A percentile compares a stretch with the other conserved stretches of the same genome.
Conservation (phyloP, 2,797 vertebrate species). For the Rallus crepitans region DNA sequence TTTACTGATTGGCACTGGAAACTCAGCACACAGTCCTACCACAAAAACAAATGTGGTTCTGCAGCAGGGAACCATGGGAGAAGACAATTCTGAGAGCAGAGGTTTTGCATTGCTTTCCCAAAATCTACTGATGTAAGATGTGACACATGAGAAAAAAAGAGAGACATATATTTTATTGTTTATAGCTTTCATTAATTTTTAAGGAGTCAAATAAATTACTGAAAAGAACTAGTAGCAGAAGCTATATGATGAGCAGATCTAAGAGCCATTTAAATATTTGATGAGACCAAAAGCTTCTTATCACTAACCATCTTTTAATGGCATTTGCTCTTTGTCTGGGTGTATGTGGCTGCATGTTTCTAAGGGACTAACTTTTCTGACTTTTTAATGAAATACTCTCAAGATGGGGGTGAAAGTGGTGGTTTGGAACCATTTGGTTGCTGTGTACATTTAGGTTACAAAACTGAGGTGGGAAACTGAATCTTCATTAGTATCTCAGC, state of each 20-base stretch:
- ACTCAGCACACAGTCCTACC: not conserved
- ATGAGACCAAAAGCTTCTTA: slow-evolving; percentile 78
- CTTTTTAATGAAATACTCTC: slow-evolving; percentile 65
- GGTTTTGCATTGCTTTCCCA: not conserved
- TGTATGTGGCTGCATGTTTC: slow-evolving; percentile 34
- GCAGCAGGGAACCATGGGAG: not conserved
- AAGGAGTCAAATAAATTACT: slow-evolving; percentile 62
- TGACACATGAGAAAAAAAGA: slow-evolving; percentile 28
- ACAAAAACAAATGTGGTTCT: not conserved
- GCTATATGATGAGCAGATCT: slow-evolving; percentile 50
- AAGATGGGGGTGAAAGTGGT: slow-evolving; percentile 41
- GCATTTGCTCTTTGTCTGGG: slow-evolving; percentile 57
- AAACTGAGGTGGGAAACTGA: not conserved
- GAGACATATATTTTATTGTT: slow-evolving; percentile 44
- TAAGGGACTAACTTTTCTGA: slow-evolving; percentile 50
- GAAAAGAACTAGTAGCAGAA: slow-evolving; percentile 34
- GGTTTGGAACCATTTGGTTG: not conserved
- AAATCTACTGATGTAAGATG: slow-evolving; percentile 18
- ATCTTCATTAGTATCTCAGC: not conserved
- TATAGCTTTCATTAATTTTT: slow-evolving; percentile 71
- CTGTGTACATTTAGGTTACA: not conserved
- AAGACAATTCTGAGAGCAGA: not conserved
- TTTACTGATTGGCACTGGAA: not conserved
- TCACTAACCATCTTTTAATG: slow-evolving; percentile 78
- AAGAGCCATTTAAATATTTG: slow-evolving; percentile 83